Conservation (phyloP, 2,888 invertebrate species). For the Allolobophora icterica region DNA sequence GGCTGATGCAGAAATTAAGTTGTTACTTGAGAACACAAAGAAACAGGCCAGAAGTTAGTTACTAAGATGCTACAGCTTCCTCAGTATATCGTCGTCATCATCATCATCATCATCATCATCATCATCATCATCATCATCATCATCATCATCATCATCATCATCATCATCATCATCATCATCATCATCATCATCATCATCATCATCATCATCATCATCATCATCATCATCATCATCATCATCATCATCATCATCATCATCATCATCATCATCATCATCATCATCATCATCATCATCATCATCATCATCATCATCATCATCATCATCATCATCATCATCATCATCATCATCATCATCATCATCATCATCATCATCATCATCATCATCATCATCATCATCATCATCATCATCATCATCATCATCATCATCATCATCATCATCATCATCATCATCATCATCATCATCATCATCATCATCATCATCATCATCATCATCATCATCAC, state of each 20-base stretch:
- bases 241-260: not conserved
- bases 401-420: not conserved
- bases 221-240: not conserved
- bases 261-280: not conserved
- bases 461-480: not conserved
- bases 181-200: conserved; percentile 20
- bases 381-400: not conserved
- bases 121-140: not conserved
- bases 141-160: not conserved
- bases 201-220: conserved; percentile 20
- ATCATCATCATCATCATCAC: not conserved
- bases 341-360: conserved; percentile 3
- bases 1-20: not conserved
- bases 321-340: not conserved
- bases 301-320: not conserved
- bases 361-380: conserved; percentile 15
- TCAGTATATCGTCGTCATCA: not conserved
- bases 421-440: not conserved
- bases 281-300: not conserved
- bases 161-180: not conserved
- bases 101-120: not conserved
- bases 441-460: not conserved
- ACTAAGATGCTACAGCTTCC: not conserved
- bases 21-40: not conserved
- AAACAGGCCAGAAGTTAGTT: not conserved